phyloP scores from a whole-genome alignment of 2,888 invertebrate species.

The Drosophila eohydei region DNA sequence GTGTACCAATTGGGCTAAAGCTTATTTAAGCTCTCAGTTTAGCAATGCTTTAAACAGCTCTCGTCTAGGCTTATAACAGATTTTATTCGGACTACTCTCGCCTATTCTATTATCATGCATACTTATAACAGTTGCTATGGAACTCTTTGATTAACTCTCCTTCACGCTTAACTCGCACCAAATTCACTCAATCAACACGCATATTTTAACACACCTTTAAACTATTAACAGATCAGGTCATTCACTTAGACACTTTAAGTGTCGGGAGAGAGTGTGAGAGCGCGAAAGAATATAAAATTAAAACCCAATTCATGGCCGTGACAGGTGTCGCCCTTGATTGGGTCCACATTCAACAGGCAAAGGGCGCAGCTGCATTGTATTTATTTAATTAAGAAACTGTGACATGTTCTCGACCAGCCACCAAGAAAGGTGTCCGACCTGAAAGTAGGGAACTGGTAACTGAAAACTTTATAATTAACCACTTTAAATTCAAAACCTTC shows the following conservation, averaged over 20 bases:
- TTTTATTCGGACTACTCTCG: neutral
- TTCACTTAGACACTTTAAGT: constrained; percentile 10
- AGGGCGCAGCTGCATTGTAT: constrained; percentile 52
- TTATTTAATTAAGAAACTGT: constrained; percentile 57
- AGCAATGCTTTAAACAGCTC: neutral
- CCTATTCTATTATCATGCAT: neutral
- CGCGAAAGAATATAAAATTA: neutral
- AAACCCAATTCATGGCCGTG: constrained; percentile 8
- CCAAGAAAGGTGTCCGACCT: constrained; percentile 19
- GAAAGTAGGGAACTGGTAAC: neutral
- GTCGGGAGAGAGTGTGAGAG: neutral
- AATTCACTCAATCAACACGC: neutral
- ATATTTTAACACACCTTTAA: neutral
- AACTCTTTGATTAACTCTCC: neutral
- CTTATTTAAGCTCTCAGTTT: neutral
- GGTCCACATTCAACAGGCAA: neutral
- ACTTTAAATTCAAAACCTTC: constrained; percentile 32
- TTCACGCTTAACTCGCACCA: neutral
- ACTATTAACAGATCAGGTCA: neutral
- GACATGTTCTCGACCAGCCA: constrained; percentile 32
- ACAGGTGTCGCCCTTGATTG: constrained; percentile 26
- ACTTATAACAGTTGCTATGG: neutral
- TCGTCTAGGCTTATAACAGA: neutral
- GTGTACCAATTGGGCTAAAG: fast-evolving
- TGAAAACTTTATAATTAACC: constrained; percentile 56